Conservation (phyloP, 2,888 invertebrate species). For the Drosophila pseudotakahashii region DNA sequence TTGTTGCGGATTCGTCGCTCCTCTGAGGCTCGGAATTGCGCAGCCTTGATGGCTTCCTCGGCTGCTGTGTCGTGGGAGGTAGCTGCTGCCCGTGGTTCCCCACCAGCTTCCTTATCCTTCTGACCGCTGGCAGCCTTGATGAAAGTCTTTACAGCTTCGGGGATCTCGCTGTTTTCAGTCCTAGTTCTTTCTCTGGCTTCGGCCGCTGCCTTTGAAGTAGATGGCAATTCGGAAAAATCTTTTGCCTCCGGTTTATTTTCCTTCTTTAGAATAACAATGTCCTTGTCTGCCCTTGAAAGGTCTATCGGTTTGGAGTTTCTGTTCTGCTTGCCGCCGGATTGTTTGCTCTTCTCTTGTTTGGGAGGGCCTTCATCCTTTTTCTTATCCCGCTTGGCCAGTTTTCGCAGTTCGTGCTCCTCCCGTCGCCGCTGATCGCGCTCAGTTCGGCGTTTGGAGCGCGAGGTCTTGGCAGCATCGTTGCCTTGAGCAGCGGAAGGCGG, state of each 20-base stretch:
- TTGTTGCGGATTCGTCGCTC: conserved; percentile 83
- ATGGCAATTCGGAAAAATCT: not conserved
- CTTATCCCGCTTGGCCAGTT: conserved; percentile 54
- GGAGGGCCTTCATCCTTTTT: conserved; percentile 35
- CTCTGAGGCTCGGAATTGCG: conserved; percentile 59
- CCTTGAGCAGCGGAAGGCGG: conserved; percentile 52
- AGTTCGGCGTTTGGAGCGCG: conserved; percentile 78
- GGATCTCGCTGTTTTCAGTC: conserved; percentile 45
- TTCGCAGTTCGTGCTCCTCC: conserved; percentile 83
- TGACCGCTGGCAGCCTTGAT: conserved; percentile 64
- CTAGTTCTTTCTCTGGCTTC: not conserved
- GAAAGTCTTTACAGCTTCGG: conserved; percentile 66
- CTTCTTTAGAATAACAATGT: conserved; percentile 76
- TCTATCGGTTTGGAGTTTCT: conserved; percentile 10
- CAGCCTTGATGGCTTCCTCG: conserved; percentile 16
- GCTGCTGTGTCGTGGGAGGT: conserved; percentile 7
- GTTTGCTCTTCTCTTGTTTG: conserved; percentile 30
- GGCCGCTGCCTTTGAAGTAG: conserved; percentile 1
- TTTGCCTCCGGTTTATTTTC: conserved; percentile 25
- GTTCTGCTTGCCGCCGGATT: conserved; percentile 34
- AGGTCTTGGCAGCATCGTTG: conserved; percentile 71
- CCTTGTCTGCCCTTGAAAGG: conserved; percentile 54
- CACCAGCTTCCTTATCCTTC: conserved; percentile 59
- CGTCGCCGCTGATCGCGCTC: conserved; percentile 82
- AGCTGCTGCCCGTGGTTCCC: conserved; percentile 30